Conservation (phyloP, 2,797 vertebrate species). For the Peromyscus attwateri region DNA sequence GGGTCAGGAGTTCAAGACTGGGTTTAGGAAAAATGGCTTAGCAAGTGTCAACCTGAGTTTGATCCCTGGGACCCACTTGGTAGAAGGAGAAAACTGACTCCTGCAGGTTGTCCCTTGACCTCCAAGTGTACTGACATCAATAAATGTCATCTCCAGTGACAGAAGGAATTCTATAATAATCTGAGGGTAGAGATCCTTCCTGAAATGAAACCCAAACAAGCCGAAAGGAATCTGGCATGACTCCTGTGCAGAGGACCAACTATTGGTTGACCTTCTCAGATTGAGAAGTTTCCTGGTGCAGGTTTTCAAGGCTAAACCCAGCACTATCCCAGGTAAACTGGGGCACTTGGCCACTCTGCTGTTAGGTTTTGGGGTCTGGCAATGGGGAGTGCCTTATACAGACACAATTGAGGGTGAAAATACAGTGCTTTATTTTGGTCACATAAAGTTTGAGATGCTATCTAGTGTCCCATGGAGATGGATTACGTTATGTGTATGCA, state of each 20-base stretch:
- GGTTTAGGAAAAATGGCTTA: not conserved
- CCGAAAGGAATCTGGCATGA: not conserved
- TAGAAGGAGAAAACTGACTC: not conserved
- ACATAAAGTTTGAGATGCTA: slow-evolving; percentile 4
- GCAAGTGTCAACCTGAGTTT: not conserved
- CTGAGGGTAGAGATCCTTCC: too few species aligned
- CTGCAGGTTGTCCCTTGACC: not conserved
- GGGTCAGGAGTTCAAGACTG: not conserved
- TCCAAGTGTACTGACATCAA: not conserved
- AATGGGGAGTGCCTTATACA: not conserved
- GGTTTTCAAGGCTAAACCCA: slow-evolving; percentile 27
- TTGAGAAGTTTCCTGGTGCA: not conserved
- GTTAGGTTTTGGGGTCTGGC: not conserved
- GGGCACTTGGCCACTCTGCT: not conserved
- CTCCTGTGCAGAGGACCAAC: not conserved
- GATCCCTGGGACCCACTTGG: not conserved
- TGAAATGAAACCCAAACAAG: not conserved
- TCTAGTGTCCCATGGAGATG: not conserved
- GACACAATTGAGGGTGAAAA: not conserved
- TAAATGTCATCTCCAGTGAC: not conserved
- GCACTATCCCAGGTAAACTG: not conserved
- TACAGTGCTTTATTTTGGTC: not conserved
- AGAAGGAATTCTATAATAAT: not conserved
- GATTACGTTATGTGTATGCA: not conserved
- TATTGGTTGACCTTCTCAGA: not conserved